Percentiles rank a stretch among this genome's conserved stretches.
phyloP scores from a whole-genome alignment of 2,888 invertebrate genomes.

The Sabatieria punctata region DNA sequence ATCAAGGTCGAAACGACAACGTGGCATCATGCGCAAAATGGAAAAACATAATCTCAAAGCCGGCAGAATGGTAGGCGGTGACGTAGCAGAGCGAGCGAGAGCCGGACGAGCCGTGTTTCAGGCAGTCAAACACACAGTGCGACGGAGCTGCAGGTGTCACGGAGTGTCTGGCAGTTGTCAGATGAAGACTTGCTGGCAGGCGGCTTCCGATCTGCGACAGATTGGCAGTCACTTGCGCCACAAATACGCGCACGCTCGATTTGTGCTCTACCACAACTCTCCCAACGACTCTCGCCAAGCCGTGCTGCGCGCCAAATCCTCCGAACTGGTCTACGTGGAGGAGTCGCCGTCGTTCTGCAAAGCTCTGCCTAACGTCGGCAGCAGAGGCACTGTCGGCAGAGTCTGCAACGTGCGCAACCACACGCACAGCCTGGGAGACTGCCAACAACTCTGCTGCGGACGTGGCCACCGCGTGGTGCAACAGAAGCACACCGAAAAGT shows the following conservation, averaged over 20 bases:
- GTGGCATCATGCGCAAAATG: slow-evolving; percentile 14
- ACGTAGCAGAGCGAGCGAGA: not conserved
- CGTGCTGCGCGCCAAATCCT: not conserved
- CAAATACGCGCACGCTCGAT: slow-evolving; percentile 57
- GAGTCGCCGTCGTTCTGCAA: slow-evolving; percentile 13
- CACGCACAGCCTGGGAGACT: slow-evolving; percentile 31
- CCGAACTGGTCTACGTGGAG: slow-evolving; percentile 16
- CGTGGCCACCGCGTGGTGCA: slow-evolving; percentile 33
- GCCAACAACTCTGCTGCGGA: slow-evolving; percentile 40
- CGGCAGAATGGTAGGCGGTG: slow-evolving; percentile 21
- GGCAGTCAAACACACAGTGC: slow-evolving; percentile 29
- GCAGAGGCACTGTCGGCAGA: slow-evolving; percentile 33
- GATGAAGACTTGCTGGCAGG: slow-evolving; percentile 91
- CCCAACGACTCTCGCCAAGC: slow-evolving; percentile 1
- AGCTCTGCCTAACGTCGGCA: slow-evolving; percentile 11
- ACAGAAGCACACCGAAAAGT: slow-evolving; percentile 33
- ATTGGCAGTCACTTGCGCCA: slow-evolving; percentile 66
- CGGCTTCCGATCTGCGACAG: slow-evolving; percentile 63
- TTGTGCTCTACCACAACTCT: slow-evolving; percentile 36
- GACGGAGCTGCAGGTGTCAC: slow-evolving; percentile 64
- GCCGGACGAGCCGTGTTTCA: slow-evolving; percentile 10
- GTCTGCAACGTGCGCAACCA: slow-evolving; percentile 36
- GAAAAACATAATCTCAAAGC: slow-evolving; percentile 30
- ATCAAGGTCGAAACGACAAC: not conserved
- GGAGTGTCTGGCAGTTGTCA: slow-evolving; percentile 91